Conservation (phyloP, 2,113 vertebrate genomes). For the Phaethornis superciliosus region DNA sequence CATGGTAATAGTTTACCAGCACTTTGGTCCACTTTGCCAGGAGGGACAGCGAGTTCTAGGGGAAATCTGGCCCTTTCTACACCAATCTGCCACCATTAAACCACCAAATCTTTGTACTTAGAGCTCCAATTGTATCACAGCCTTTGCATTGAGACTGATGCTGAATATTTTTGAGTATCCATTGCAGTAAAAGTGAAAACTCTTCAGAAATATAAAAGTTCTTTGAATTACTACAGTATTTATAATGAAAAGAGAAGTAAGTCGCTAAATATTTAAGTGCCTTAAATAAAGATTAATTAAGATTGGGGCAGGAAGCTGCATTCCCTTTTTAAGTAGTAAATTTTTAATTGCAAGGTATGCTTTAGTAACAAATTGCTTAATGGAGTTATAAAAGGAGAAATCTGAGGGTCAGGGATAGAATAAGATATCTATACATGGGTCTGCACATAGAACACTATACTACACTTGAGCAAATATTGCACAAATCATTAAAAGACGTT, state of each 20-base stretch:
- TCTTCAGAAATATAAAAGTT: background rate
- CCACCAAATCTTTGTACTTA: background rate
- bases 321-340: conserved; percentile 26
- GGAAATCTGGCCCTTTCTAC: background rate
- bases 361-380: background rate
- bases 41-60: background rate
- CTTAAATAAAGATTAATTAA: conserved; percentile 47
- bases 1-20: background rate
- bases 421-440: background rate
- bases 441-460: background rate
- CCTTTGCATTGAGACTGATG: background rate
- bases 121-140: background rate
- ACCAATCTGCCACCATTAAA: background rate
- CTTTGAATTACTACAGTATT: background rate
- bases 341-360: conserved; percentile 11
- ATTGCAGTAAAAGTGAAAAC: background rate
- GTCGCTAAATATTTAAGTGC: conserved; percentile 6
- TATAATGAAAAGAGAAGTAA: background rate
- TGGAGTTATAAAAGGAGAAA: background rate
- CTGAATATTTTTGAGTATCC: background rate
- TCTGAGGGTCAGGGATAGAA: background rate
- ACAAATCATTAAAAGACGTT: background rate
- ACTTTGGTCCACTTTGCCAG: background rate
- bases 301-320: background rate
- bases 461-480: background rate